Conservation (phyloP, 2,888 invertebrate genomes). For the Drosophila mettleri region DNA sequence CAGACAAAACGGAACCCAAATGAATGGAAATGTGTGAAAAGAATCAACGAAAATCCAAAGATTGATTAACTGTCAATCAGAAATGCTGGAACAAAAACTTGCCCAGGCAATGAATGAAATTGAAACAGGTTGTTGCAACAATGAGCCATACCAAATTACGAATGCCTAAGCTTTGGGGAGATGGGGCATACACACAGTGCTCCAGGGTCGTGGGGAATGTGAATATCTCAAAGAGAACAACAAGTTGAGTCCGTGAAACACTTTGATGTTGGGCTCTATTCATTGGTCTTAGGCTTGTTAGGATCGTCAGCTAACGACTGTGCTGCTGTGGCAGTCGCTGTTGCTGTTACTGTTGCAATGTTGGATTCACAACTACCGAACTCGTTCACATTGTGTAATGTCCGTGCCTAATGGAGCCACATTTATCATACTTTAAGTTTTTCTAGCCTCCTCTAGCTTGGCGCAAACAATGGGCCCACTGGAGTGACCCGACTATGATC, state of each 20-base stretch:
- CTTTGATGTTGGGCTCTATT: conserved; percentile 12
- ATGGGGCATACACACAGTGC: conserved; percentile 14
- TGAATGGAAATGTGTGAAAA: conserved; percentile 70
- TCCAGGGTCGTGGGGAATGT: not conserved
- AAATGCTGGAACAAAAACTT: conserved; percentile 16
- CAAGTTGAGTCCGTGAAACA: conserved; percentile 14
- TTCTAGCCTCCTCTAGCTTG: conserved; percentile 33
- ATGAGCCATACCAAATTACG: conserved; percentile 63
- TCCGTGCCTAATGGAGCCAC: conserved; percentile 57
- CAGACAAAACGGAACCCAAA: conserved; percentile 54
- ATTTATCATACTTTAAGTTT: conserved; percentile 75
- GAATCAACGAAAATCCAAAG: conserved; percentile 65
- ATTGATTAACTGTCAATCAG: conserved; percentile 80
- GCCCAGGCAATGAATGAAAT: conserved; percentile 62
- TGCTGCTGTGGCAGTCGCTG: conserved; percentile 11
- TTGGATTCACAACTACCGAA: conserved; percentile 64
- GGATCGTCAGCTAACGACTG: conserved; percentile 64
- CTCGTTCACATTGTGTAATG: conserved; percentile 41
- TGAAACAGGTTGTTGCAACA: conserved; percentile 69
- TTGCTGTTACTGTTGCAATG: too few species aligned
- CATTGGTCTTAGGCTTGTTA: conserved; percentile 46
- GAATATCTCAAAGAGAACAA: conserved; percentile 15
- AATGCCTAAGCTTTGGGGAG: conserved; percentile 46
- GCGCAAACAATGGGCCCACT: conserved; percentile 61
- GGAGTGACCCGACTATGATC: conserved; percentile 30